Evolutionary conservation across 2,888 invertebrate genomes (phyloP).

Genomic region (Antheraea yamamai): DNA sequence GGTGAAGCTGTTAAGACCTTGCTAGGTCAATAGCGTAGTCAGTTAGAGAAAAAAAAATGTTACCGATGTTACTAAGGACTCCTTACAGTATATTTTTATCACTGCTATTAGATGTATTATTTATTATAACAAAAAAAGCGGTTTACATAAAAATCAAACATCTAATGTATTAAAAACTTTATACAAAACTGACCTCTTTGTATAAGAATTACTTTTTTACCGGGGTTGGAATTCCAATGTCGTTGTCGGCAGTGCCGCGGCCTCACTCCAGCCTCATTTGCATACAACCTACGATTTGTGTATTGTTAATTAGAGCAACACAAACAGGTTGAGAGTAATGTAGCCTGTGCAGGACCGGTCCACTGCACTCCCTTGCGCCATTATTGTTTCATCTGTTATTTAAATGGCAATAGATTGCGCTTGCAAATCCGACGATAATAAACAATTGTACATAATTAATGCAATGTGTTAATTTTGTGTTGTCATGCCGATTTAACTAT

Average conservation of each 20-base stretch:
- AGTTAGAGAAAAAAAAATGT: too few species aligned
- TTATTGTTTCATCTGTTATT: constrained; percentile 79
- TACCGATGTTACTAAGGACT: neutral
- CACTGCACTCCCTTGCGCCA: constrained; percentile 67
- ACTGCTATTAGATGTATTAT: neutral
- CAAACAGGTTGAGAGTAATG: constrained; percentile 74
- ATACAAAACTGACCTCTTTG: constrained; percentile 40
- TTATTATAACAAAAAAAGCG: neutral
- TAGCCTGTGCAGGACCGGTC: constrained; percentile 57
- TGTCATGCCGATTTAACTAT: neutral
- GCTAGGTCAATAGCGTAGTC: too few species aligned
- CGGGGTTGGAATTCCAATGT: constrained; percentile 45
- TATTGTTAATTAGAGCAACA: constrained; percentile 81
- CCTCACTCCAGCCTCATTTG: constrained; percentile 64
- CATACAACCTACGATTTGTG: constrained; percentile 82
- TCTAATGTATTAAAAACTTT: constrained; percentile 14
- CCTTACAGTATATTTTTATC: neutral
- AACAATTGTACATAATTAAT: constrained; percentile 74
- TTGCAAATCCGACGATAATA: constrained; percentile 56
- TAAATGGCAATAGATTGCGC: constrained; percentile 76
- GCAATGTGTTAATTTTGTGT: constrained; percentile 53
- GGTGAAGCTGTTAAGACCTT: too few species aligned
- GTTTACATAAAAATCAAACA: constrained; percentile 13
- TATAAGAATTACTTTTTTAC: constrained; percentile 51
- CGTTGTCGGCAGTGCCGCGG: constrained; percentile 37